phyloP scores from a whole-genome alignment of 2,113 vertebrate species.

The human (Homo sapiens) region GRCh38 chr5:66811001-66811500 shows the following conservation, averaged over 20 bases:
- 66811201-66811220: neutral
- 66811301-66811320: neutral
- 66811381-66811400: neutral
- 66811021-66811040: neutral
- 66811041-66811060: neutral
- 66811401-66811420: neutral
- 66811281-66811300: neutral
- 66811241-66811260: neutral
- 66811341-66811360: neutral
- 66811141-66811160: neutral
- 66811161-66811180: constrained; percentile 15
- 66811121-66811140: neutral
- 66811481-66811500: fast-evolving
- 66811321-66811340: neutral
- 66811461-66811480: neutral
- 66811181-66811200: constrained; percentile 26
- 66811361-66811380: neutral
- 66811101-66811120: neutral
- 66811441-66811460: constrained; percentile 27
- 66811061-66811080: neutral
- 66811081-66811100: constrained; percentile 32
- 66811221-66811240: neutral
- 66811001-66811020: neutral
- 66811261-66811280: neutral
- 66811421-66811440: neutral